These are phyloP conservation scores for Stramonita haemastoma DNA, from an alignment of 2,888 invertebrate genomes.

Conservation along the genomic window DNA sequence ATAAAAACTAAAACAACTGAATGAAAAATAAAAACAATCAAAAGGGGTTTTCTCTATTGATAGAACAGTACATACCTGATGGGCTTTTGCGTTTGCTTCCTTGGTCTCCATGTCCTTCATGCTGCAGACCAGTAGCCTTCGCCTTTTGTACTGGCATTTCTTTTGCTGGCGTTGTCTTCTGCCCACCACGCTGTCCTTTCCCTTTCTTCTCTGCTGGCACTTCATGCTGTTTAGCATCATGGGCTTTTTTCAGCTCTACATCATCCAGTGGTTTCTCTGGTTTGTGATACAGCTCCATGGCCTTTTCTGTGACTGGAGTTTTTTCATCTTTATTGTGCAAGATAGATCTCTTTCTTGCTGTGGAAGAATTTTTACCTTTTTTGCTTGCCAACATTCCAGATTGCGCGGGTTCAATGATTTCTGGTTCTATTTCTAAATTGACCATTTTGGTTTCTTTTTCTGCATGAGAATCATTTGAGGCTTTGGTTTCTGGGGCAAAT, in stretches of 20 bases:
- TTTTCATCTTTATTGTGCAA: conserved; percentile 83
- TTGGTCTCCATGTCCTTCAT: conserved; percentile 27
- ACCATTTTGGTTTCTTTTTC: conserved; percentile 78
- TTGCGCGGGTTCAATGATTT: conserved; percentile 79
- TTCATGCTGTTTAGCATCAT: conserved; percentile 49
- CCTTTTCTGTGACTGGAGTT: conserved; percentile 52
- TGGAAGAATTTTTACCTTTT: conserved; percentile 55
- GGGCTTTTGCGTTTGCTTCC: conserved; percentile 31
- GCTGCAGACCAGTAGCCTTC: conserved; percentile 20
- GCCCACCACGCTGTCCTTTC: neutral
- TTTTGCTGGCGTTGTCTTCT: neutral
- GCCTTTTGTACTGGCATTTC: conserved; percentile 6
- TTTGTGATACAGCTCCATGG: conserved; percentile 59
- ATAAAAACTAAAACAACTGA: too few relatives aligned
- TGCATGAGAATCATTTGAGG: conserved; percentile 79
- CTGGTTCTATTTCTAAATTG: conserved; percentile 85
- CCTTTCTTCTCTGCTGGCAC: conserved; percentile 1
- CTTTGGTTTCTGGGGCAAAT: conserved; percentile 52
- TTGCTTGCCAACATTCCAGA: conserved; percentile 50
- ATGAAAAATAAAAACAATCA: neutral
- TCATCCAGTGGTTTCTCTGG: conserved; percentile 86
- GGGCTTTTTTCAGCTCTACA: conserved; percentile 79
- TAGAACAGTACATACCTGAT: conserved; percentile 34
- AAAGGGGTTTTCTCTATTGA: neutral
- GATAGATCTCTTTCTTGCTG: conserved; percentile 82